phyloP scores from a whole-genome alignment of 2,888 invertebrate species.

The Aromia moschata region DNA sequence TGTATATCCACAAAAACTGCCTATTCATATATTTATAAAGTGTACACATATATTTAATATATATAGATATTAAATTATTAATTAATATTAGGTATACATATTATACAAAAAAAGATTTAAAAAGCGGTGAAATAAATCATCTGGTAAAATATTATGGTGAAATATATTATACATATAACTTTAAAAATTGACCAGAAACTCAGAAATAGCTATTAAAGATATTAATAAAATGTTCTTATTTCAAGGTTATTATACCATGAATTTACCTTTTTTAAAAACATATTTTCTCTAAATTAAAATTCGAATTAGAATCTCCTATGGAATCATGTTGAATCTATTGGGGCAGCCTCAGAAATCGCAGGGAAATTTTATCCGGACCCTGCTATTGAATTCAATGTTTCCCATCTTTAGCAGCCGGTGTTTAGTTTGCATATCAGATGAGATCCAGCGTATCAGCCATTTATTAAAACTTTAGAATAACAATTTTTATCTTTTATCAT shows the following conservation, averaged over 20 bases:
- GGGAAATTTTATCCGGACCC: constrained; percentile 24
- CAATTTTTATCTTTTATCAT: constrained; percentile 33
- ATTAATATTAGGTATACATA: no score
- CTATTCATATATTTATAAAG: no score
- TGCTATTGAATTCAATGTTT: constrained; percentile 35
- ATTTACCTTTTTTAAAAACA: background rate
- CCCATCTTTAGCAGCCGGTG: constrained; percentile 59
- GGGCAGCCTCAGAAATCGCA: background rate
- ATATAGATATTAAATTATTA: no score
- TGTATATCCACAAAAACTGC: no score
- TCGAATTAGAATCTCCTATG: constrained; percentile 15
- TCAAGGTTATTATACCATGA: background rate
- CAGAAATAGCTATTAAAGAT: no score
- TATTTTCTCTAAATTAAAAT: background rate
- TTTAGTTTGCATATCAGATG: constrained; percentile 59
- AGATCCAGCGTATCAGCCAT: constrained; percentile 48
- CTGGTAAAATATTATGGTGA: no score
- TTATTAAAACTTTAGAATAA: constrained; percentile 49
- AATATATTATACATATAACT: no score
- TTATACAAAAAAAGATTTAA: no score
- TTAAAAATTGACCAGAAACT: no score
- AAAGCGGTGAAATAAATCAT: no score
- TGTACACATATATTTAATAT: no score
- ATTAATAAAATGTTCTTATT: no score
- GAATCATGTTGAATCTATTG: constrained; percentile 21